Percentiles rank a stretch among this genome's conserved stretches.
These are phyloP conservation scores for Hydrophis major DNA, from an alignment of 2,797 vertebrate genomes.

Conservation along the genomic window DNA sequence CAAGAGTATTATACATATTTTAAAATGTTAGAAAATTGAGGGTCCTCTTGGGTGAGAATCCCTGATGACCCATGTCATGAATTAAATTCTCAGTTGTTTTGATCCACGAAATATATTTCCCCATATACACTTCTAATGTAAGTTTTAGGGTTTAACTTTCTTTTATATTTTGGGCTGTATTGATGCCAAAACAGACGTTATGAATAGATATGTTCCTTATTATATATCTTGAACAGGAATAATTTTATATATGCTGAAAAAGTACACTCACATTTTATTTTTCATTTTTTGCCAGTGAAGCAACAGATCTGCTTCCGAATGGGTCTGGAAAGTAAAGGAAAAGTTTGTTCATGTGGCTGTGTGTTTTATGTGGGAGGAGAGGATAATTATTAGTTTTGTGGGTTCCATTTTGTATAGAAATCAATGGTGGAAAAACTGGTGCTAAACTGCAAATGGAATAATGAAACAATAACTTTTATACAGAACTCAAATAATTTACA, in stretches of 20 bases:
- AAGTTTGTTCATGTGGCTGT: background rate
- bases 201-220: background rate
- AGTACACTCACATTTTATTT: background rate
- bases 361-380: background rate
- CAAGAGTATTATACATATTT: background rate
- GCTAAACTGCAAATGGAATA: too few relatives aligned
- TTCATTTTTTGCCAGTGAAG: background rate
- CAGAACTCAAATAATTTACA: background rate
- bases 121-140: background rate
- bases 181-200: background rate
- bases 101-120: background rate
- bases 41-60: background rate
- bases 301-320: background rate
- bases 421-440: background rate
- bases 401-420: background rate
- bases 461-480: background rate
- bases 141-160: background rate
- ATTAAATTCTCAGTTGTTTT: background rate
- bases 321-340: background rate
- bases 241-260: background rate
- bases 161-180: background rate
- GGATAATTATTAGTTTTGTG: background rate
- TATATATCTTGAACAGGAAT: background rate
- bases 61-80: too few relatives aligned
- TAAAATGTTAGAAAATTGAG: background rate